These are phyloP conservation scores for Taenioides sp. DNA, from an alignment of 2,797 vertebrate species.

Conservation along the genomic window DNA sequence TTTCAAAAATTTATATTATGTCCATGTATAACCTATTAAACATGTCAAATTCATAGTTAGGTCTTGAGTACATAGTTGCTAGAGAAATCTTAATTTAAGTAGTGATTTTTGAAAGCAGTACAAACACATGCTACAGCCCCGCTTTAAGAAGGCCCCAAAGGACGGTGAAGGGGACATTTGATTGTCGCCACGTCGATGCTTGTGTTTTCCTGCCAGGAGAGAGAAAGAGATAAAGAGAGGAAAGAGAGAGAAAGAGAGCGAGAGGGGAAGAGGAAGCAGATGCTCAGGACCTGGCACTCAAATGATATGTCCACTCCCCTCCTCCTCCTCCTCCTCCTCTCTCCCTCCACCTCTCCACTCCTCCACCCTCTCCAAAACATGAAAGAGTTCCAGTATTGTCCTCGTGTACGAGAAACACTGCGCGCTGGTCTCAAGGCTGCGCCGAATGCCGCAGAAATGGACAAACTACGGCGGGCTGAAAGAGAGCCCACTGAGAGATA, in stretches of 20 bases:
- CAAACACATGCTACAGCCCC: background rate
- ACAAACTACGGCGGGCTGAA: conserved; percentile 8
- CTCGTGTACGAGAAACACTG: conserved; percentile 34
- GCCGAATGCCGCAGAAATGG: conserved; percentile 13
- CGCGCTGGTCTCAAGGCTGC: conserved; percentile 40
- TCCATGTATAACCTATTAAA: too few species aligned
- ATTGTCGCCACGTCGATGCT: conserved; percentile 10
- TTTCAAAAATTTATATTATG: too few species aligned
- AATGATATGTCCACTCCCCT: conserved; percentile 35
- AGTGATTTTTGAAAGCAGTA: background rate
- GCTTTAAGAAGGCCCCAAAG: conserved; percentile 5
- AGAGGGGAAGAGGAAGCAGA: conserved; percentile 74
- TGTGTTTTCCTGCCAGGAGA: conserved; percentile 43
- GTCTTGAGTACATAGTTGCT: too few species aligned
- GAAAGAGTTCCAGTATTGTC: conserved; percentile 58
- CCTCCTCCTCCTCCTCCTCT: background rate
- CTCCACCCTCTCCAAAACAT: conserved; percentile 16
- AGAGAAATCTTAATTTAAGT: background rate
- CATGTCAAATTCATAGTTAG: too few species aligned
- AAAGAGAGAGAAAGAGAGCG: conserved; percentile 40
- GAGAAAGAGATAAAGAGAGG: conserved; percentile 21
- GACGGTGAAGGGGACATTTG: conserved; percentile 2
- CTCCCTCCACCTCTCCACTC: background rate
- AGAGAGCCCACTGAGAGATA: background rate
- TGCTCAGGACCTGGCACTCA: conserved; percentile 65